Evolutionary conservation across 2,797 vertebrate species (phyloP).

Genomic region (Bovichtus diacanthus): DNA sequence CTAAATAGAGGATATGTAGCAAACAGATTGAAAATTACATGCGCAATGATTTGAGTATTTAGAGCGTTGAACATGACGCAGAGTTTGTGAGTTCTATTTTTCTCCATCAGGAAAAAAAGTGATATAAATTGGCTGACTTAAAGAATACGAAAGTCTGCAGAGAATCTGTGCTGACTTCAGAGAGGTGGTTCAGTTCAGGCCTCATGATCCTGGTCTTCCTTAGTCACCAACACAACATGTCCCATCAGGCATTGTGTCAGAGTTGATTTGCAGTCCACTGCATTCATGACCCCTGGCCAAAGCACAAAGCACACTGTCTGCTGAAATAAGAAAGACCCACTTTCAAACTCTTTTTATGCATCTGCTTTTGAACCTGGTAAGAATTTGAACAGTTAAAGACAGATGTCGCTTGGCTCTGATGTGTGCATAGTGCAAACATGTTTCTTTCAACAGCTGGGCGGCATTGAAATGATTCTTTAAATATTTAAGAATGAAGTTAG

Average conservation of each 20-base stretch:
- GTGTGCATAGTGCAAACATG: not conserved
- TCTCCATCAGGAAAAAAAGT: not conserved
- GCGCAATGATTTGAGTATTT: not conserved
- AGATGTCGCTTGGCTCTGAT: not conserved
- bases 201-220: slow-evolving; percentile 56
- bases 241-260: slow-evolving; percentile 62
- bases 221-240: slow-evolving; percentile 52
- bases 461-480: not conserved
- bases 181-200: slow-evolving; percentile 25
- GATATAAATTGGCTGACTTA: slow-evolving; percentile 14
- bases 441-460: not conserved
- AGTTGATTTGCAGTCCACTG: slow-evolving; percentile 49
- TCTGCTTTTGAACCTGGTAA: not conserved
- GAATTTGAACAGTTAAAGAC: not conserved
- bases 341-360: slow-evolving; percentile 3
- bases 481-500: not conserved
- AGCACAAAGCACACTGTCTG: slow-evolving; percentile 26
- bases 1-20: not conserved
- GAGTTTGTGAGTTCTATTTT: slow-evolving; percentile 13
- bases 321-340: not conserved
- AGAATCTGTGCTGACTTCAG: slow-evolving; percentile 7
- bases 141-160: slow-evolving; percentile 18
- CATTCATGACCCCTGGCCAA: slow-evolving; percentile 34
- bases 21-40: not conserved
- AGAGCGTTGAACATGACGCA: slow-evolving; percentile 18